Base-by-base conservation (phyloP, 2,113 vertebrate species). In the Clarias gariepinus region DNA sequence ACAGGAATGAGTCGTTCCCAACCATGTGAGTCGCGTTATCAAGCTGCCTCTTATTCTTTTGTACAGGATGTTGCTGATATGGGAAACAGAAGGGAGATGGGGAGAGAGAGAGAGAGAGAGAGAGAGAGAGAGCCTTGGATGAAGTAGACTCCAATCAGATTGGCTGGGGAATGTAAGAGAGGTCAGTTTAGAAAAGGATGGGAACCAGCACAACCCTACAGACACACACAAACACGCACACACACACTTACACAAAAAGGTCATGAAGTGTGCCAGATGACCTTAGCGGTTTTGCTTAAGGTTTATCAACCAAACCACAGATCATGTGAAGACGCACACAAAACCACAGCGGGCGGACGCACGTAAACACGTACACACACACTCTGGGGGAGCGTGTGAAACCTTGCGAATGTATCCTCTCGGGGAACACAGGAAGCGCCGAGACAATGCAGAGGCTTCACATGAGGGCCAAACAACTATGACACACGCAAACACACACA, bases 371-470 rank as follows among this genome's bases (percentile, higher is more conserved):
- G 79, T 74, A 87, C 74, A 86, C 83, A 90, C 71, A 28, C 80
- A 30, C 91, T 89, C 91, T 85, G 91, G 92, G 90, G 90, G 92
- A 94, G 94, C 93, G 93, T 94, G 93, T 95, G 94, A 95, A 95
- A 94, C 91, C 90, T 77, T 84, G 80, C 79, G 25, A 92, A 91
- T 92, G 92, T 92, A 93, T 94, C 94, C 94, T 95, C 93, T 94
- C 92, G 93, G 92, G 91, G 93, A 94, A 94, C 89, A 94, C 94
- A 95, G 95, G 95, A 95, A 95, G 93, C 92, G 80, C 74, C 77
- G 55, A 95, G 94, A 95, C 95, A 95, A 95, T 95, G 93, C 93
- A 69, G 93, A 94, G 93, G 93, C 94, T 95, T 94, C 94, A 94
- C 92, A 90, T 90, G 89, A 92, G 91, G 92, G 93, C 77, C 92